Base-by-base conservation (phyloP, 2,888 invertebrate species). In the Epirrhoe alternata region DNA sequence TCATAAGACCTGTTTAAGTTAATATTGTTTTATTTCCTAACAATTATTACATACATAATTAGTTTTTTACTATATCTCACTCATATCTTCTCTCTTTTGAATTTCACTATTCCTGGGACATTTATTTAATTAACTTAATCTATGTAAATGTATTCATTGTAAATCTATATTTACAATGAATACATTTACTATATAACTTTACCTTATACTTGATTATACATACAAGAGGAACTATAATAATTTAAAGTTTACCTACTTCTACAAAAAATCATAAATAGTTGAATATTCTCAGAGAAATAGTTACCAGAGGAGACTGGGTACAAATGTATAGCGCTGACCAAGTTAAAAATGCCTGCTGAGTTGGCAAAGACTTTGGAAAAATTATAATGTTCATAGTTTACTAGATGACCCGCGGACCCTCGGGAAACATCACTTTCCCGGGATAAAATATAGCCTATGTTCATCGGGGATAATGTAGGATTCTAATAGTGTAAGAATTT, bases 151-250 rank as follows among this genome's bases (percentile, higher is more conserved):
- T n/a, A n/a, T n/a, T n/a, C n/a, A n/a, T n/a, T n/a, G n/a, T 56
- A 50, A 38, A 45, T 8, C 45, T 56, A 64, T 64, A 52, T 65
- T 56, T 55, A 68, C 61, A 68, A 17, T 49, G 64, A 68, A 69
- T 65, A 66, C 58, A 62, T 62, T 42, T 60, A 62, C 38, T 35
- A n/a, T 12, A 31, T 42, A 56, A 31, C 4, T 47, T 53, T 57
- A 62, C 31, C 61, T 64, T 60, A 64, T 60, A 53, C 61, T 57
- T 56, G 33, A 67, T 52, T 66, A 56, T 55, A 61, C 24, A 56
- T 55, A 61, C 24, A 24, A 24, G 24, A 72, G 68, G 69, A 70
- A 71, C 64, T 67, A 68, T 60, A 64, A 49, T 49, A 57, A 31
- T 35, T 52, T 35, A 42, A 47, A 54, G 33, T 10, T 38, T 10